Evolutionary conservation across 2,888 invertebrate genomes (phyloP).

Genomic region (Acrobasis suavella): DNA sequence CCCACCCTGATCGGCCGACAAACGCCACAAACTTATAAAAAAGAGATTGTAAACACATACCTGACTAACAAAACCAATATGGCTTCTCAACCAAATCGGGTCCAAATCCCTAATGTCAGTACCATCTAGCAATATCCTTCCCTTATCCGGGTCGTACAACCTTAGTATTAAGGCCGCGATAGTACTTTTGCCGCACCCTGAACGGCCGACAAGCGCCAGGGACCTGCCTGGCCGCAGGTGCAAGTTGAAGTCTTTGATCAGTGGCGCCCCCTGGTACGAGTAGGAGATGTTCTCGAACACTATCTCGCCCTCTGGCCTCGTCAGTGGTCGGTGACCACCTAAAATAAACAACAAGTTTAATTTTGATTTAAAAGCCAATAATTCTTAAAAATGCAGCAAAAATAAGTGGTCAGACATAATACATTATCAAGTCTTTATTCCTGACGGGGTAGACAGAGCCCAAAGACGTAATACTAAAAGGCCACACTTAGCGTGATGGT

Average conservation of each 20-base stretch:
- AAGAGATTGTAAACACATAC: slow-evolving; percentile 53
- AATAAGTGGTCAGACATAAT: too few relatives aligned
- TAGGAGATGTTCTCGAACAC: slow-evolving; percentile 88
- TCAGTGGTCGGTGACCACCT: slow-evolving; percentile 84
- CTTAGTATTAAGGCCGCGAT: slow-evolving; percentile 91
- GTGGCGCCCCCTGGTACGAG: slow-evolving; percentile 84
- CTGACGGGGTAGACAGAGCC: too few relatives aligned
- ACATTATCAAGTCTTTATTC: too few relatives aligned
- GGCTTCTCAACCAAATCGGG: slow-evolving; percentile 91
- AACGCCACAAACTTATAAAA: neutral
- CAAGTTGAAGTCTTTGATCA: slow-evolving; percentile 85
- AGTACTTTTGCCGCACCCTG: slow-evolving; percentile 98
- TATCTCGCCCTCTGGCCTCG: slow-evolving; percentile 86
- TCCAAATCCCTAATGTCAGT: slow-evolving; percentile 88
- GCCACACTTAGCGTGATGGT: too few relatives aligned
- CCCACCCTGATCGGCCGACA: too few relatives aligned
- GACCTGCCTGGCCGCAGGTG: slow-evolving; percentile 86
- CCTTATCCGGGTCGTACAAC: slow-evolving; percentile 91
- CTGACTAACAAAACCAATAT: slow-evolving; percentile 95
- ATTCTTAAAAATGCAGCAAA: too few relatives aligned
- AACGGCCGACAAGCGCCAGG: slow-evolving; percentile 92
- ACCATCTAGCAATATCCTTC: slow-evolving; percentile 89
- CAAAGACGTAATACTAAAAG: too few relatives aligned
- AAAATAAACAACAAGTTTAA: slow-evolving; percentile 33
- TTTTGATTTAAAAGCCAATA: too few relatives aligned